Percentiles rank a stretch among this genome's conserved stretches.
phyloP scores from a whole-genome alignment of 2,888 invertebrate species.

The Chirona hameri region DNA sequence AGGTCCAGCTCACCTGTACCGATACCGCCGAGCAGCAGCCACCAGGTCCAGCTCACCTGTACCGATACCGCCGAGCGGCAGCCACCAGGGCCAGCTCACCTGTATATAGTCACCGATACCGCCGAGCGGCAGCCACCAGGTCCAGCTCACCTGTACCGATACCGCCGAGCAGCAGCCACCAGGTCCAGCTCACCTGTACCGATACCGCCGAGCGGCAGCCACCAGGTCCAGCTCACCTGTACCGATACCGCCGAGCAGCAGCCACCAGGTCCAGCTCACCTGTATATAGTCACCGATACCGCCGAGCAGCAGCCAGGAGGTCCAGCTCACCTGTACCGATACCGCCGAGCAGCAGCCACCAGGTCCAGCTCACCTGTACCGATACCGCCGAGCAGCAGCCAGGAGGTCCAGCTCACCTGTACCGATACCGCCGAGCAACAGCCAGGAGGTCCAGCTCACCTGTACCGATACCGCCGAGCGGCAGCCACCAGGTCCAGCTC shows the following conservation, averaged over 20 bases:
- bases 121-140: background rate
- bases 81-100: background rate
- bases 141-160: constrained; percentile 42
- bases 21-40: no score
- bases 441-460: background rate
- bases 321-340: constrained; percentile 42
- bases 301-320: background rate
- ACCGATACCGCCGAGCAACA: constrained; percentile 36
- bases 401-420: constrained; percentile 38
- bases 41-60: constrained; percentile 38
- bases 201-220: no score
- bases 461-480: constrained; percentile 43
- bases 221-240: constrained; percentile 38
- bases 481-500: background rate
- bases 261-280: background rate
- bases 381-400: no score
- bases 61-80: constrained; percentile 36
- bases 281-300: no score
- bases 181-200: constrained; percentile 41
- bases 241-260: constrained; percentile 37
- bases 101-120: no score
- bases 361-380: constrained; percentile 41
- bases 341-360: no score
- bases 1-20: constrained; percentile 41
- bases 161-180: no score